These are phyloP conservation scores for Agrotis ipsilon DNA, from an alignment of 2,888 invertebrate species.

Conservation along the genomic window DNA sequence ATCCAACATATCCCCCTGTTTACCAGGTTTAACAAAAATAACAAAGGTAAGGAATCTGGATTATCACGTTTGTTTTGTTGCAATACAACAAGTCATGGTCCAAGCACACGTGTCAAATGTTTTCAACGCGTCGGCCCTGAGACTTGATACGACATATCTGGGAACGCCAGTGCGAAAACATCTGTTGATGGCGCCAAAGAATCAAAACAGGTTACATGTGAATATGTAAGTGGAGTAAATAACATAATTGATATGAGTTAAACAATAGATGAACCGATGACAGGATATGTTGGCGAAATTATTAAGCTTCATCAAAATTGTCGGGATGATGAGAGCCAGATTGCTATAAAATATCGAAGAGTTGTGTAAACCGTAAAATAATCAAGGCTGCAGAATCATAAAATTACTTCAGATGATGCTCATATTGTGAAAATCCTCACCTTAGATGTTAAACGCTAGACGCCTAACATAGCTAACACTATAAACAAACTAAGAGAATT, in stretches of 20 bases:
- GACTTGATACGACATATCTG: constrained; percentile 30
- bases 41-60: constrained; percentile 16
- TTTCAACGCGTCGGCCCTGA: constrained; percentile 37
- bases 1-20: not conserved
- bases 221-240: not conserved
- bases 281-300: not conserved
- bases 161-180: constrained; percentile 36
- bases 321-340: not conserved
- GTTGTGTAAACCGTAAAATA: not conserved
- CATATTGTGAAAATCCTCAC: too few relatives aligned
- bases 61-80: constrained; percentile 27
- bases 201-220: constrained; percentile 11
- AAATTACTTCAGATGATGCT: too few relatives aligned
- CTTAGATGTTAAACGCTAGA: too few relatives aligned
- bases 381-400: not conserved
- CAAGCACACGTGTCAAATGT: constrained; percentile 27
- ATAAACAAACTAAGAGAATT: too few relatives aligned
- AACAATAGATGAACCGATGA: constrained; percentile 8
- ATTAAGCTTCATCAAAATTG: not conserved
- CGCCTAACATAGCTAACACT: too few relatives aligned
- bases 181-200: constrained; percentile 17
- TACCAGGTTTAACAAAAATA: not conserved
- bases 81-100: constrained; percentile 35
- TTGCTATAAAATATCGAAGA: not conserved
- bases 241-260: not conserved